Base-by-base conservation (phyloP, 2,888 invertebrate genomes). In the Idaea dimidiata region DNA sequence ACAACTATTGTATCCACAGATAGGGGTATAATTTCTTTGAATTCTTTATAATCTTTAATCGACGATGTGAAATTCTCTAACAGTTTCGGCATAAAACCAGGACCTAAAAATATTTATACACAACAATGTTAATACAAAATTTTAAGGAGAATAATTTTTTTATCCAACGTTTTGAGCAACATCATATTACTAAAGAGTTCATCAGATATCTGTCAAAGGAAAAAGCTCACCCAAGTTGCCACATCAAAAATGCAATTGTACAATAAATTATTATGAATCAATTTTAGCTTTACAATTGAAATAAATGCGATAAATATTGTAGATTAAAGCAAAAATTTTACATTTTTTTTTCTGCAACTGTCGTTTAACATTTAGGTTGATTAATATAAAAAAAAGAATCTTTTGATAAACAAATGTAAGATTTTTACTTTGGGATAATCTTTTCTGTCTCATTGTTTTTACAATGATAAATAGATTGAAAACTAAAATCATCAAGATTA, bases 131-230 rank as follows among this genome's bases (percentile, higher is more conserved):
- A 64, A 56, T 6, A 60, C 24, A 16, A 14, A 31, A 18, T 17
- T 7, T 43, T 56, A 17, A 8, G 7, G 8, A 56, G 56, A 17
- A 17, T 0, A 56, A 18, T 43, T 60, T 14, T 0, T 16, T 24
- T 17, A 57, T 17, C 17, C 33, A 18, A n/a, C 24, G 54, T 60
- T 18, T 0, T 60, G 63, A 77, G 76, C 86, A 86, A 81, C 82
- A 85, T 87, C 87, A 87, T 87, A 87, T 86, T 87, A 86, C 87
- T 87, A 87, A 87, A 87, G 88, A 62, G 81, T 73, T 83, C 87
- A 80, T 87, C 88, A 87, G 79, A 81, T 78, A 75, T 79, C 79
- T 73, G 68, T 68, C 75, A 75, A 75, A 74, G 78, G 76, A 74
- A 79, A 76, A 74, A 81, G 82, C 83, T 71, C 73, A 84, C 85